Conservation (phyloP, 2,113 vertebrate species). For the Heterochromis multidens region DNA sequence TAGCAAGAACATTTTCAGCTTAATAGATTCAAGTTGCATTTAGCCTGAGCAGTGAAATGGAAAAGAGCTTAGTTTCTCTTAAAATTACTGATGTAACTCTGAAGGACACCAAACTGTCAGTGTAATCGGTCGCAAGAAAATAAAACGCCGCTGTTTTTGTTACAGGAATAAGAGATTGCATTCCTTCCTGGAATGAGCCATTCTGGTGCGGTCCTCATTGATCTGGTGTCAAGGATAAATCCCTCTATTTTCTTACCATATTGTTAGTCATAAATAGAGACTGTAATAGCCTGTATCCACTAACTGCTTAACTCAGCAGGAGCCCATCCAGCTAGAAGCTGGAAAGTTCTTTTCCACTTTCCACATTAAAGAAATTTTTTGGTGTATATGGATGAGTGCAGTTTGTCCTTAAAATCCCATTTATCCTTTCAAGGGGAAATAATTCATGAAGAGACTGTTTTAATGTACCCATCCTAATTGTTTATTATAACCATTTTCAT, state of each 20-base stretch:
- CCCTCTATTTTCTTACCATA: not conserved
- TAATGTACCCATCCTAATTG: not conserved
- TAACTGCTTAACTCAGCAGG: conserved; percentile 8
- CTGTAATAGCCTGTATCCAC: not conserved
- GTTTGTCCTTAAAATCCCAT: not conserved
- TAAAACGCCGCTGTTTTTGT: not conserved
- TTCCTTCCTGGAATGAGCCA: conserved; percentile 11
- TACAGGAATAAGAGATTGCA: not conserved
- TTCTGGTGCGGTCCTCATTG: not conserved
- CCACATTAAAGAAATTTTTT: not conserved
- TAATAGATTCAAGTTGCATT: not conserved
- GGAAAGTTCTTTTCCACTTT: not conserved
- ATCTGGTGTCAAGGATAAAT: conserved; percentile 1
- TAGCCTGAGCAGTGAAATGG: not conserved
- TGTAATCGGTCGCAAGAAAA: not conserved
- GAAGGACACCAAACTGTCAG: not conserved
- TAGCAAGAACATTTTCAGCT: not conserved
- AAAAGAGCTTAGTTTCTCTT: not conserved
- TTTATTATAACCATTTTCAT: not conserved
- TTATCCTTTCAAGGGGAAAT: not conserved
- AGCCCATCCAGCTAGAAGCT: not conserved
- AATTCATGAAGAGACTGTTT: not conserved
- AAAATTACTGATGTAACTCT: not conserved
- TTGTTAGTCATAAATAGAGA: conserved; percentile 1
- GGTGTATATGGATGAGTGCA: not conserved